Conservation (phyloP, 2,797 vertebrate genomes). For the Poliocrania exsul region DNA sequence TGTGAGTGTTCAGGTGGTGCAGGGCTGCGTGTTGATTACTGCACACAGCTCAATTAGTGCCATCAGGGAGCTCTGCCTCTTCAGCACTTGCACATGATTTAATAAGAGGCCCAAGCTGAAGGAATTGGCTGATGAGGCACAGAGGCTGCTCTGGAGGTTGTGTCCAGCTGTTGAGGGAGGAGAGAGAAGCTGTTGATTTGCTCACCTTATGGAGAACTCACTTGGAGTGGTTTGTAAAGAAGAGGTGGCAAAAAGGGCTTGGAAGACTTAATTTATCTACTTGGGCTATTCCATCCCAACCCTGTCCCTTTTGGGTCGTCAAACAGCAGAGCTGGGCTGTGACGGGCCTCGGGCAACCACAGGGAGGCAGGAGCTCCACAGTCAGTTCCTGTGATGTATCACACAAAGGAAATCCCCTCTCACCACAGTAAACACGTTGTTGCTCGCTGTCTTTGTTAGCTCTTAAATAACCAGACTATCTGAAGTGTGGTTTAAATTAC, state of each 20-base stretch:
- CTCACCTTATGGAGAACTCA: fast-evolving
- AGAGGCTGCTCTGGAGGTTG: fast-evolving
- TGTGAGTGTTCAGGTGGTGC: neutral
- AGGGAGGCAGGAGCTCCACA: fast-evolving
- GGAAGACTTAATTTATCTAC: fast-evolving
- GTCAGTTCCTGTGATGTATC: fast-evolving
- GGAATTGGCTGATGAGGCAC: neutral
- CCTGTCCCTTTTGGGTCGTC: neutral
- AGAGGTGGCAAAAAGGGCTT: neutral
- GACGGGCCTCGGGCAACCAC: fast-evolving
- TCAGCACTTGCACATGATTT: neutral
- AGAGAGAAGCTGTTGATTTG: neutral
- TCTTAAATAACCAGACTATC: constrained; percentile 68
- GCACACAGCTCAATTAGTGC: neutral
- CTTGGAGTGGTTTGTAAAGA: fast-evolving
- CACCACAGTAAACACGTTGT: neutral
- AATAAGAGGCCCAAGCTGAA: fast-evolving
- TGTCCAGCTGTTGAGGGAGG: neutral
- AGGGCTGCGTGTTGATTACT: neutral
- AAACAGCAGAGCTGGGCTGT: neutral
- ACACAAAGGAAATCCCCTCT: neutral
- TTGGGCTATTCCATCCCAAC: fast-evolving
- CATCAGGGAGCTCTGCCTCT: neutral
- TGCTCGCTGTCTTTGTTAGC: neutral
- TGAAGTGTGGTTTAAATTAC: constrained; percentile 71